Evolutionary conservation across 1,140 invertebrate genomes (phyloP).

Genomic region (Planococcus citri): DNA sequence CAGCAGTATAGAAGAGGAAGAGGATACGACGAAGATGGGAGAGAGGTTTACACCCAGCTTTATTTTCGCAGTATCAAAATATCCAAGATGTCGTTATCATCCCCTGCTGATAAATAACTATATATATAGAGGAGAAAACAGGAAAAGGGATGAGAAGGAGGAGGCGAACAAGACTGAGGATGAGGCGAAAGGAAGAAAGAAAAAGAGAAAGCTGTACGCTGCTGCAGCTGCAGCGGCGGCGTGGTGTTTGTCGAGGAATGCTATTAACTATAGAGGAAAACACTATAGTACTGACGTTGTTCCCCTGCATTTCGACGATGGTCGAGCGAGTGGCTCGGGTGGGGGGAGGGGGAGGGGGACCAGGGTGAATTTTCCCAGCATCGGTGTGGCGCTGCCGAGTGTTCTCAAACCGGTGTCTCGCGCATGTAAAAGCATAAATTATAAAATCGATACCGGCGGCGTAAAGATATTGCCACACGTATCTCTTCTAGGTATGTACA

Average conservation of each 20-base stretch:
- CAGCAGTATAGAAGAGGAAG: too few species aligned
- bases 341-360: too few species aligned
- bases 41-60: neutral
- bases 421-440: neutral
- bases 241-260: neutral
- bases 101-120: slow-evolving; percentile 6
- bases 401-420: neutral
- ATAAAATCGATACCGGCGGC: slow-evolving; percentile 1
- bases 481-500: too few species aligned
- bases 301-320: neutral
- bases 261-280: neutral
- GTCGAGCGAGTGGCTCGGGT: too few species aligned
- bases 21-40: neutral
- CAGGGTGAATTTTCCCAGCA: too few species aligned
- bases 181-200: too few species aligned
- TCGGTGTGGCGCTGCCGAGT: neutral
- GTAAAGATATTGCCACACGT: too few species aligned
- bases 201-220: too few species aligned
- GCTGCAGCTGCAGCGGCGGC: too few species aligned
- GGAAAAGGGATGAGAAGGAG: neutral
- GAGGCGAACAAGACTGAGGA: too few species aligned
- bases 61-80: slow-evolving; percentile 4
- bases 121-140: neutral
- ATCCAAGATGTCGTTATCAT: slow-evolving; percentile 6
- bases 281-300: neutral